Evolutionary conservation across 2,113 vertebrate genomes (phyloP).

Genomic region (Peromyscus leucopus): DNA sequence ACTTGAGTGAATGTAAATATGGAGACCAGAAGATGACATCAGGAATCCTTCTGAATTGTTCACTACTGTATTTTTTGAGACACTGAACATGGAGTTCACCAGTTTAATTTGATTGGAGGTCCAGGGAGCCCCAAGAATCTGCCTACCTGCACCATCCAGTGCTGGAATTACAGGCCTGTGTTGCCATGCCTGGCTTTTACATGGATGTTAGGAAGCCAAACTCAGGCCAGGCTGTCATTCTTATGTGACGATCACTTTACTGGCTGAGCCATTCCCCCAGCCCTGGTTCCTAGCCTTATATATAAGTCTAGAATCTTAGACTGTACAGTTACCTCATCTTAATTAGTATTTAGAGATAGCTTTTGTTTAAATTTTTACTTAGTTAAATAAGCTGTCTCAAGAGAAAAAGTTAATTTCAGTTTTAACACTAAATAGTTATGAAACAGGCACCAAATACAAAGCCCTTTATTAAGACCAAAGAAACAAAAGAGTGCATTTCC

Average conservation of each 20-base stretch:
- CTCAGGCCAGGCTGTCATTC: not conserved
- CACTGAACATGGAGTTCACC: not conserved
- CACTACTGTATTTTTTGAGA: not conserved
- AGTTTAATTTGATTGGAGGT: no score
- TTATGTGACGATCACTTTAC: not conserved
- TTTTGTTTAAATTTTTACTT: slow-evolving; percentile 12
- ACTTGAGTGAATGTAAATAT: not conserved
- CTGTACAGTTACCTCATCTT: not conserved
- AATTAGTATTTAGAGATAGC: not conserved
- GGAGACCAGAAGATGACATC: not conserved
- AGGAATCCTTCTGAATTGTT: not conserved
- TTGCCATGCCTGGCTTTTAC: not conserved
- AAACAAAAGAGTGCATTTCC: not conserved
- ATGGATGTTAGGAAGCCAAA: not conserved
- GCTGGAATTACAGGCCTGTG: not conserved
- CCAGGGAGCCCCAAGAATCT: not conserved
- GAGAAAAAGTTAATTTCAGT: not conserved
- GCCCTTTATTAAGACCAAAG: not conserved
- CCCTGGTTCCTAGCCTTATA: not conserved
- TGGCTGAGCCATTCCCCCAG: not conserved
- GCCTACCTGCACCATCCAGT: not conserved
- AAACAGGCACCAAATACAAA: not conserved
- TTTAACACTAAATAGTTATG: slow-evolving; percentile 35
- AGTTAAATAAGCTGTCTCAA: not conserved
- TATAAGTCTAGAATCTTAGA: not conserved